These are phyloP conservation scores for Dinocampus coccinellae DNA, from an alignment of 2,888 invertebrate species.

Conservation along the genomic window DNA sequence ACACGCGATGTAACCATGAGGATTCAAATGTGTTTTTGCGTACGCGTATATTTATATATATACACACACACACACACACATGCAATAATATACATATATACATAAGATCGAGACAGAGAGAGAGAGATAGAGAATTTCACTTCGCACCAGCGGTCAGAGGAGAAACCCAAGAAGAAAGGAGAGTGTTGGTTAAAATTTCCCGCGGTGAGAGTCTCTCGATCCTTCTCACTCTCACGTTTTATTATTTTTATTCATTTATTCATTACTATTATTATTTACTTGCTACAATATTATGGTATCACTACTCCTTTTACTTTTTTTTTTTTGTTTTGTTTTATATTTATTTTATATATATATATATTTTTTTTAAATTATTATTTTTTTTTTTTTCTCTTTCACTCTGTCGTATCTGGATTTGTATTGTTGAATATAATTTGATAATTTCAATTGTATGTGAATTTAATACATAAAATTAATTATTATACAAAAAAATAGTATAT, in stretches of 20 bases:
- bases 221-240: constrained; percentile 32
- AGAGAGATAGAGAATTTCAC: too few relatives aligned
- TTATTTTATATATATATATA: too few relatives aligned
- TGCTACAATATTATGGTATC: too few relatives aligned
- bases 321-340: too few relatives aligned
- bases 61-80: background rate
- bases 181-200: constrained; percentile 25
- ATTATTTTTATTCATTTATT: constrained; percentile 5
- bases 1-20: background rate
- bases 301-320: too few relatives aligned
- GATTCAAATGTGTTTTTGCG: background rate
- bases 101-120: background rate
- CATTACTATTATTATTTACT: too few relatives aligned
- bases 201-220: constrained; percentile 31
- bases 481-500: background rate
- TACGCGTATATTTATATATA: background rate
- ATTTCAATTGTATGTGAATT: too few relatives aligned
- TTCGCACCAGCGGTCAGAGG: constrained; percentile 17
- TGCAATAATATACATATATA: background rate
- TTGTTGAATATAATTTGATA: too few relatives aligned
- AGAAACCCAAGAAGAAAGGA: constrained; percentile 16
- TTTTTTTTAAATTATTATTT: too few relatives aligned
- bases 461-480: too few relatives aligned
- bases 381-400: too few relatives aligned
- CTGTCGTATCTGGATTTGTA: too few relatives aligned